Base-by-base conservation (phyloP, 2,888 invertebrate genomes). In the Philonicus albiceps region DNA sequence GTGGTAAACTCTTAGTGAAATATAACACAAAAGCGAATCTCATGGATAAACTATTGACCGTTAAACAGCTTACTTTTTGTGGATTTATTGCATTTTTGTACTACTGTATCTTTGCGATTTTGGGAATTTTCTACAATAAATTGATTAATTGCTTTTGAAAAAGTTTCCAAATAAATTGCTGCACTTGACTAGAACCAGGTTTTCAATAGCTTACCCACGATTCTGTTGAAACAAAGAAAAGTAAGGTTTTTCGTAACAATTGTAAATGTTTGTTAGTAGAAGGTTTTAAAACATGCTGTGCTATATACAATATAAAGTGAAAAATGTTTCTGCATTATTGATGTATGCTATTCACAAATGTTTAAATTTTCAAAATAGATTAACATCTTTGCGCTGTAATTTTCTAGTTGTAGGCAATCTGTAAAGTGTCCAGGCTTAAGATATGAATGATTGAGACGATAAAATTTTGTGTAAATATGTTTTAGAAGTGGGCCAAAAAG, bases 31-130 rank as follows among this genome's bases (percentile, higher is more conserved):
- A 84, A 27, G 74, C 74, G 49, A 75, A 93, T 93, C 94, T 94
- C 94, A 95, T 94, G 94, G 94, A 94, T 94, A 94, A 94, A 94
- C 94, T 94, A 94, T 94, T 94, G 94, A 94, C 92, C 89, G 88
- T 89, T 87, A 87, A 89, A 87, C 31, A 30, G 73, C 73, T 73
- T 30, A 89, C 37, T 22, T 22, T 19, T 78, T 11, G 64, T 11
- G 64, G 22, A 22, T 64, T 49, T 49, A 49, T 27, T 53, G n/a
- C n/a, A 53, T n/a, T n/a, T 37, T 64, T 53, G 19, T 53, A 53
- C 19, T 19, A 53, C 1, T 53, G 6, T 19, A 53, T 19, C 8
- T 53, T 53, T 19, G 16, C 19, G 19, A 76, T 7, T 78, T 78
- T 78, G 43, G 16, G 27, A 27, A 78, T 37, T 37, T n/a, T 40